These are phyloP conservation scores for Vireo griseus DNA, from an alignment of 2,797 vertebrate species.

Conservation along the genomic window DNA sequence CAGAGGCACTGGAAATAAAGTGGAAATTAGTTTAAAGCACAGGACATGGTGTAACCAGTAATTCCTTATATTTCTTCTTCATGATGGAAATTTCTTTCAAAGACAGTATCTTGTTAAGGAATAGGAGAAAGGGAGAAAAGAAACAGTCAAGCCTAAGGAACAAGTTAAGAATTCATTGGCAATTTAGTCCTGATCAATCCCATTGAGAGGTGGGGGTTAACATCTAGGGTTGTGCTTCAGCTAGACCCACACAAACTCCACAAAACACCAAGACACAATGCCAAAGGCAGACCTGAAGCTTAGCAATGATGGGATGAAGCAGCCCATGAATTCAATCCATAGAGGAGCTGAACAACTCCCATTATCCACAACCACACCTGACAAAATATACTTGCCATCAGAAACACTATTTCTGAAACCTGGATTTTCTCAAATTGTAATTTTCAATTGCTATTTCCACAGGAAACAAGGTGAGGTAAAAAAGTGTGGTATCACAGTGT, in stretches of 20 bases:
- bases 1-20: neutral
- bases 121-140: neutral
- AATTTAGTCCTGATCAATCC: neutral
- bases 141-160: neutral
- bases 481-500: neutral
- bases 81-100: slow-evolving; percentile 1
- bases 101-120: neutral
- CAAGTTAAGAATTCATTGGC: neutral
- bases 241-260: neutral
- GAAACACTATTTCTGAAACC: neutral
- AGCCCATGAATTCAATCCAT: neutral
- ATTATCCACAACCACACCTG: neutral
- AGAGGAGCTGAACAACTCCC: neutral
- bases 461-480: neutral
- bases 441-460: neutral
- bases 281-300: neutral
- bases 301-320: neutral
- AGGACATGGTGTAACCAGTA: neutral
- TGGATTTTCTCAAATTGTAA: neutral
- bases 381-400: neutral
- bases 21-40: neutral
- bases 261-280: neutral
- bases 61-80: neutral
- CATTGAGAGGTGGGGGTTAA: neutral
- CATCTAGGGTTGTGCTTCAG: neutral